Evolutionary conservation across 2,888 invertebrate species (phyloP).

Genomic region (Athalia cordata): DNA sequence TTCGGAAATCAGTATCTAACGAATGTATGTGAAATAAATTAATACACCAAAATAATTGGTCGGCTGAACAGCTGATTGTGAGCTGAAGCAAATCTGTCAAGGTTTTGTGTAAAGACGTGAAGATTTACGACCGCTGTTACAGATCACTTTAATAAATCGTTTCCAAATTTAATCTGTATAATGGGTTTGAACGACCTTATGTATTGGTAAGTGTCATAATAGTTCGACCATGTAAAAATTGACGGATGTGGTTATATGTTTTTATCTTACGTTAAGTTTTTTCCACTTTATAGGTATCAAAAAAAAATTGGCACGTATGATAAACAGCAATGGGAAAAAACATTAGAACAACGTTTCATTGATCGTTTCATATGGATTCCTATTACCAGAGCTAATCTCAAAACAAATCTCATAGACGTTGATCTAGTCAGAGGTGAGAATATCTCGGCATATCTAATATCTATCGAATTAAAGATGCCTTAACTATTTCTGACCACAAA

Average conservation of each 20-base stretch:
- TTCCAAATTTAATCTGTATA: conserved; percentile 1
- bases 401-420: conserved; percentile 95
- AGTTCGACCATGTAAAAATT: too few species aligned
- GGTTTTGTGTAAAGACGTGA: not conserved
- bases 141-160: not conserved
- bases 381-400: conserved; percentile 86
- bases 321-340: conserved; percentile 98
- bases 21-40: not conserved
- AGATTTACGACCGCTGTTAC: not conserved
- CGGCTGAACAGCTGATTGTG: not conserved
- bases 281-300: conserved; percentile 84
- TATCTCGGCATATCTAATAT: not conserved
- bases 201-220: conserved; percentile 56
- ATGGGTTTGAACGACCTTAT: conserved; percentile 59
- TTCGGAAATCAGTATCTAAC: too few species aligned
- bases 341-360: conserved; percentile 92
- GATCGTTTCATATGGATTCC: conserved; percentile 89
- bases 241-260: not conserved
- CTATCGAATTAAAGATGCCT: too few species aligned
- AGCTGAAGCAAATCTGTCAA: not conserved
- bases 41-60: not conserved
- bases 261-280: not conserved
- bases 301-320: conserved; percentile 98
- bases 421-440: conserved; percentile 92
- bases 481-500: not conserved